These are phyloP conservation scores for Cairina moschata DNA, from an alignment of 2,113 vertebrate species.

Conservation along the genomic window DNA sequence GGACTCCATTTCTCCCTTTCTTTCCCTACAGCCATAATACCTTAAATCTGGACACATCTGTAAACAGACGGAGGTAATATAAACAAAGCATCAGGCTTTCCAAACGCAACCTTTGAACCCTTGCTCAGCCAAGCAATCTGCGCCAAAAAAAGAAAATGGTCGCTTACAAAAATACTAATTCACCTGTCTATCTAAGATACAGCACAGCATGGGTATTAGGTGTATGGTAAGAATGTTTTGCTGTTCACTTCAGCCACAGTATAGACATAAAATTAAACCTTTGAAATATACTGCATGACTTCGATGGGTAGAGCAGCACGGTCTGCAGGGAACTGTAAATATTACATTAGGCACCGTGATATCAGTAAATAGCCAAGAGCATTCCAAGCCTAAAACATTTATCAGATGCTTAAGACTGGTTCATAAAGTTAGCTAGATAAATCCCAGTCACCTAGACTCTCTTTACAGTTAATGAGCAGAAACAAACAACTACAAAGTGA, in stretches of 20 bases:
- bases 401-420: neutral
- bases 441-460: neutral
- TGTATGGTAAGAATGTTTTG: neutral
- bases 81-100: neutral
- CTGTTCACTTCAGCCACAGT: neutral
- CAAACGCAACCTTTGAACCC: neutral
- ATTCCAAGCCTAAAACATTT: neutral
- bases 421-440: too few relatives aligned
- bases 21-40: neutral
- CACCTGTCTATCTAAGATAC: neutral
- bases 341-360: neutral
- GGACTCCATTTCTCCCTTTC: neutral
- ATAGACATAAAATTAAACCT: neutral
- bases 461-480: neutral
- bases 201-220: neutral
- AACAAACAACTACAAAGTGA: neutral
- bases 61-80: neutral
- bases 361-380: neutral
- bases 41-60: neutral
- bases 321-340: neutral
- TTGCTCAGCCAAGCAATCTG: neutral
- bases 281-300: neutral
- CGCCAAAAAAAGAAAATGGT: neutral
- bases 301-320: neutral
- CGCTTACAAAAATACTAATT: neutral